These are phyloP conservation scores for Phymastichus coffea DNA, from an alignment of 1,140 invertebrate species.

Conservation along the genomic window DNA sequence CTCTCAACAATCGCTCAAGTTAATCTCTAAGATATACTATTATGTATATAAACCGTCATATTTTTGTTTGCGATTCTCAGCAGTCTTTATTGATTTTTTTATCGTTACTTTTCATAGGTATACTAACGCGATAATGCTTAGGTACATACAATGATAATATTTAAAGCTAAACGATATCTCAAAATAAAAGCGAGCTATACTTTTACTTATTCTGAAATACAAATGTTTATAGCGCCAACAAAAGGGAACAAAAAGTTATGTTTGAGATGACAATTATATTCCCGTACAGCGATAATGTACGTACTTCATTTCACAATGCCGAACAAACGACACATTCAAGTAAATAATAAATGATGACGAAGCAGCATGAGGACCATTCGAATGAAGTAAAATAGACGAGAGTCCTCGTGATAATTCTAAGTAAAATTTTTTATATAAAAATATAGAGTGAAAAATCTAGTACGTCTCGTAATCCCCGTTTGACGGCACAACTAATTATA, in stretches of 20 bases:
- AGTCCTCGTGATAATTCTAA: no score
- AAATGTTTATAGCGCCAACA: conserved; percentile 4
- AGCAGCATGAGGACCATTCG: no score
- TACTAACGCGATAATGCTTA: conserved; percentile 18
- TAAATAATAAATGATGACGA: no score
- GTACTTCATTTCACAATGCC: no score
- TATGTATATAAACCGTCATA: no score
- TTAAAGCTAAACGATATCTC: not conserved
- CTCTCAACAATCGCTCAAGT: no score
- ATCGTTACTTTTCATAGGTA: conserved; percentile 12
- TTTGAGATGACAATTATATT: no score
- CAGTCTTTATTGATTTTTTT: conserved; percentile 20
- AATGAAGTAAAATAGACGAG: no score
- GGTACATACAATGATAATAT: not conserved
- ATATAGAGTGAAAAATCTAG: conserved; percentile 28
- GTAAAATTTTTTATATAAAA: conserved; percentile 30
- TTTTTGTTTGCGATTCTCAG: conserved; percentile 18
- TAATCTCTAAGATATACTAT: no score
- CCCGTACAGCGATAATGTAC: no score
- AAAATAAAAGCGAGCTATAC: conserved; percentile 7
- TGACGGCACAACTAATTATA: conserved; percentile 23
- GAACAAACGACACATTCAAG: no score
- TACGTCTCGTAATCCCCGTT: conserved; percentile 14
- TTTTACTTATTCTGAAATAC: conserved; percentile 20
- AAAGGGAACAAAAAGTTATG: conserved; percentile 5